Conservation (phyloP, 2,797 vertebrate species). For the Salarias fasciatus region DNA sequence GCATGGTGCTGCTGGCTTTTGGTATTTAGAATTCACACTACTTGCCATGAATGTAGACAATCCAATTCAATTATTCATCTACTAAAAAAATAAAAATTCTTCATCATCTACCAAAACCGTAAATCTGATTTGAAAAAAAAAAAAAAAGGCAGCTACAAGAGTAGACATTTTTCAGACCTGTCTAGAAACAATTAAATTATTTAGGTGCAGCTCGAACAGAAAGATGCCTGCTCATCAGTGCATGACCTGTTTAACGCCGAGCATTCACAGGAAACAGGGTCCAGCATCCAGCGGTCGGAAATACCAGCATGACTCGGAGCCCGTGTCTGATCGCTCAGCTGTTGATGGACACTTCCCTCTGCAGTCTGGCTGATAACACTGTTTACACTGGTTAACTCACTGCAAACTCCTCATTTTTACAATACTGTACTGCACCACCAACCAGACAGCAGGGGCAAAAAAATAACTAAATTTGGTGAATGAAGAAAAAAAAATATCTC, state of each 20-base stretch:
- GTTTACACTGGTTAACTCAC: constrained; percentile 64
- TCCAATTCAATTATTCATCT: too few relatives aligned
- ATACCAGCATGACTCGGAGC: constrained; percentile 45
- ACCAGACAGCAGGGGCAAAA: not conserved
- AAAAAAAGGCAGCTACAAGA: not conserved
- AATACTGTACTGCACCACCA: constrained; percentile 28
- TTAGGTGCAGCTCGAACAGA: constrained; percentile 1
- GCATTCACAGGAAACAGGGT: constrained; percentile 14
- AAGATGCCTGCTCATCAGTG: constrained; percentile 10
- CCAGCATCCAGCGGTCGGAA: constrained; percentile 52
- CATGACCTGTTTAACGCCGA: constrained; percentile 28
- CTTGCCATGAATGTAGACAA: too few relatives aligned
- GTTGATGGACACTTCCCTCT: constrained; percentile 77
- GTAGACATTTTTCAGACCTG: not conserved
- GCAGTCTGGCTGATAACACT: constrained; percentile 72
- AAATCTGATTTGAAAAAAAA: not conserved
- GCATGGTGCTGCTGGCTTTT: too few relatives aligned
- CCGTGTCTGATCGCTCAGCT: constrained; percentile 56
- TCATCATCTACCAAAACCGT: too few relatives aligned
- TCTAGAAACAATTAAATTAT: not conserved
- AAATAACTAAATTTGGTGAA: not conserved
- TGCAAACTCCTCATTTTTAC: constrained; percentile 34
- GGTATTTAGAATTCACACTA: too few relatives aligned
- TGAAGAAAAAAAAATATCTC: constrained; percentile 3
- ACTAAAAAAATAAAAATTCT: too few relatives aligned